Evolutionary conservation across 1,140 invertebrate species (phyloP).

Genomic region (Trichoplusia ni): DNA sequence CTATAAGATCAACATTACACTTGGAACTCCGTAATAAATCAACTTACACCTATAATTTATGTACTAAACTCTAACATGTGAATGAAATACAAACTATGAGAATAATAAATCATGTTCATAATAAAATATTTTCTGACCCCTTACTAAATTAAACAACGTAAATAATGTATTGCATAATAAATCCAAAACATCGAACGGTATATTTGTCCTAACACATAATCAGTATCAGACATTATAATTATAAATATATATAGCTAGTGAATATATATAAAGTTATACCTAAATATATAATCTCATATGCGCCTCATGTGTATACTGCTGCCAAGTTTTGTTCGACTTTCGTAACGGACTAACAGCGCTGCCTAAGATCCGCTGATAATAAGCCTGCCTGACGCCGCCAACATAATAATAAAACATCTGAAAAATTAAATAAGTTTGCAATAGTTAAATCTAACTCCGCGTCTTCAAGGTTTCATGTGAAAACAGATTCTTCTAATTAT

Average conservation of each 20-base stretch:
- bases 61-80: neutral
- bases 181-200: constrained; percentile 3
- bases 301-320: constrained; percentile 26
- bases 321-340: constrained; percentile 26
- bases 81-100: constrained; percentile 22
- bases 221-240: constrained; percentile 11
- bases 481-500: neutral
- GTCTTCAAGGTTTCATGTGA: neutral
- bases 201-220: constrained; percentile 14
- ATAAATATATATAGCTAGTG: constrained; percentile 28
- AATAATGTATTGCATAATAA: neutral
- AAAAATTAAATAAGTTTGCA: constrained; percentile 44
- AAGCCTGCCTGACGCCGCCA: constrained; percentile 41
- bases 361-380: constrained; percentile 29
- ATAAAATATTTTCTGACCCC: constrained; percentile 23
- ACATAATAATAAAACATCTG: constrained; percentile 44
- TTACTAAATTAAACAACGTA: constrained; percentile 6
- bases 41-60: constrained; percentile 18
- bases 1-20: constrained; percentile 6
- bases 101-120: constrained; percentile 12
- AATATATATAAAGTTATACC: constrained; percentile 28
- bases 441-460: constrained; percentile 24
- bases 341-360: constrained; percentile 29
- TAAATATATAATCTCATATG: constrained; percentile 18
- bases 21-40: constrained; percentile 11